Evolutionary conservation across 2,797 vertebrate genomes (phyloP).

Genomic region (Nyctibius grandis): DNA sequence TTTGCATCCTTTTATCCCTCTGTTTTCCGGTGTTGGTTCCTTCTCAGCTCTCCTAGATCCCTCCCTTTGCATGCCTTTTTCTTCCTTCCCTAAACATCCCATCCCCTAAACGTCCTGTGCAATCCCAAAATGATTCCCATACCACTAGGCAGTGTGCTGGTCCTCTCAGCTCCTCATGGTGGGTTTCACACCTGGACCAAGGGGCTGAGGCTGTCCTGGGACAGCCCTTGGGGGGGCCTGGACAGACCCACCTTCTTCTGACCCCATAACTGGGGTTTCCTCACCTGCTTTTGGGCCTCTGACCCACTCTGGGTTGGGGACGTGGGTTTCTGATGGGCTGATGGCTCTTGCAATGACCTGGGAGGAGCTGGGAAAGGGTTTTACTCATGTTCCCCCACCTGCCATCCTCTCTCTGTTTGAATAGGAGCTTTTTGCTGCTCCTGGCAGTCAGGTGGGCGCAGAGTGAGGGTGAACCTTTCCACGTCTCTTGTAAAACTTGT

Average conservation of each 20-base stretch:
- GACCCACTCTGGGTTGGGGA: neutral
- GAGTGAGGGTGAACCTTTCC: neutral
- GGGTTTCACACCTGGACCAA: neutral
- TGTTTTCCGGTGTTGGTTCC: neutral
- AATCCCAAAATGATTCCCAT: neutral
- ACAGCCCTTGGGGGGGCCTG: no score
- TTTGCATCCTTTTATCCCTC: neutral
- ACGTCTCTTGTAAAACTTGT: neutral
- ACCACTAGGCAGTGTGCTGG: neutral
- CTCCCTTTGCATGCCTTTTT: neutral
- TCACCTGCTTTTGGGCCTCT: neutral
- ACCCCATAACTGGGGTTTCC: neutral
- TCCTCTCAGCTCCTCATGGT: neutral
- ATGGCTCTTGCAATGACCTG: neutral
- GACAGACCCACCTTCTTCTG: neutral
- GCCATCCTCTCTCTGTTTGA: neutral
- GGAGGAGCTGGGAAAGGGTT: no score
- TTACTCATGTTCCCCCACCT: neutral
- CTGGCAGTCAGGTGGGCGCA: neutral
- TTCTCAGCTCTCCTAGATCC: neutral
- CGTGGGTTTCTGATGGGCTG: neutral
- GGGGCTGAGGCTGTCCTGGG: neutral
- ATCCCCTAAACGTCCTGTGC: neutral
- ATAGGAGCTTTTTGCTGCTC: neutral
- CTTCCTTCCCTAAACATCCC: neutral